These are phyloP conservation scores for Chrysaora quinquecirrha DNA, from an alignment of 30 jellyfish, hydroid and myxozoan genomes.

Conservation along the genomic window DNA sequence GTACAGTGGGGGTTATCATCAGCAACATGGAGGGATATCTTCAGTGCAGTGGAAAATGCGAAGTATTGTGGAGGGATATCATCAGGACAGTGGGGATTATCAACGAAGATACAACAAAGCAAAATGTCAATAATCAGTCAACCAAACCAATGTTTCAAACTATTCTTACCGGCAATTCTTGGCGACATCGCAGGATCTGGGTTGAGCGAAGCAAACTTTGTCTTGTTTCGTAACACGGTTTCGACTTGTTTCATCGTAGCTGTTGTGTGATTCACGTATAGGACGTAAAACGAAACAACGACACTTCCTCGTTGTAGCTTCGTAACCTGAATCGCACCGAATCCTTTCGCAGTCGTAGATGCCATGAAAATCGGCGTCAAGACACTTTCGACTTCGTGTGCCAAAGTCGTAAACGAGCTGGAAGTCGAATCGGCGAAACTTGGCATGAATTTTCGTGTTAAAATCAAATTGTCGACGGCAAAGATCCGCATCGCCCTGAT, in stretches of 20 bases:
- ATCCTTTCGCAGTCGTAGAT: neutral
- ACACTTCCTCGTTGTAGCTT: slow-evolving; percentile 29
- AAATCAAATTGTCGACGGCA: slow-evolving; percentile 4
- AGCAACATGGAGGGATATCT: too few species aligned
- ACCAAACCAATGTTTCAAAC: too few species aligned
- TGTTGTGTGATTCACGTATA: neutral
- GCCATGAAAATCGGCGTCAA: neutral
- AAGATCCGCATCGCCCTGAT: slow-evolving; percentile 9
- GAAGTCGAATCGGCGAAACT: slow-evolving; percentile 14
- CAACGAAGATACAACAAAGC: too few species aligned
- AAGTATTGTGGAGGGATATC: too few species aligned
- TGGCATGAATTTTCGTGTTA: slow-evolving; percentile 1
- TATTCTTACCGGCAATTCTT: neutral
- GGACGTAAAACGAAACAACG: slow-evolving; percentile 14
- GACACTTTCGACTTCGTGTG: slow-evolving; percentile 1
- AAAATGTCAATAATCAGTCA: too few species aligned
- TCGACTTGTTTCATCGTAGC: neutral
- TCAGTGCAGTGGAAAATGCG: too few species aligned
- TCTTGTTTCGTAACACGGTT: neutral
- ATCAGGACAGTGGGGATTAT: too few species aligned
- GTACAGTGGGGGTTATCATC: too few species aligned
- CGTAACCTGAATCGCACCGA: slow-evolving; percentile 5
- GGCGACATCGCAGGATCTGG: slow-evolving; percentile 4
- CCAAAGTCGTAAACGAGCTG: slow-evolving; percentile 1
- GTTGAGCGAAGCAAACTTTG: slow-evolving; percentile 12